These are phyloP conservation scores for Plutomurus gul DNA, from an alignment of 1,140 invertebrate genomes.

Conservation along the genomic window DNA sequence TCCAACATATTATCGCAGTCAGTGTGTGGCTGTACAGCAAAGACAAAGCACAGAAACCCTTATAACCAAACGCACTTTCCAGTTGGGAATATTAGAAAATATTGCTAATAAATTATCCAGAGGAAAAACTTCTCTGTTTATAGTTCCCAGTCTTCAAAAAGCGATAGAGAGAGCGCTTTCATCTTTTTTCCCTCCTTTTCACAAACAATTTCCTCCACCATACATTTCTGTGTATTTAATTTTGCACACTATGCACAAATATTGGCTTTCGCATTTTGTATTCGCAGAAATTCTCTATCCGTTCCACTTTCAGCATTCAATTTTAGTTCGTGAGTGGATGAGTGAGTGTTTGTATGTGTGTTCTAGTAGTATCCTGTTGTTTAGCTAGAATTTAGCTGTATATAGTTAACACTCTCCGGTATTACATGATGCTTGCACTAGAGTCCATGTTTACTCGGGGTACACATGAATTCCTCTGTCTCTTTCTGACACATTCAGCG, in stretches of 20 bases:
- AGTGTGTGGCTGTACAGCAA: too few relatives aligned
- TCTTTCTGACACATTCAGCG: too few relatives aligned
- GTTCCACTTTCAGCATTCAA: background rate
- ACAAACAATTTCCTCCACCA: background rate
- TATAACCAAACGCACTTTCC: too few relatives aligned
- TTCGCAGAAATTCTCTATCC: background rate
- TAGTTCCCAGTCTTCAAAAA: background rate
- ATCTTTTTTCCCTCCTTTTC: background rate
- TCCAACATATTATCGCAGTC: too few relatives aligned
- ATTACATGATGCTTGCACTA: too few relatives aligned
- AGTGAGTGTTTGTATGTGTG: background rate
- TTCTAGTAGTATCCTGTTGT: background rate
- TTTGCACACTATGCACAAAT: background rate
- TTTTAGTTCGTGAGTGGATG: background rate
- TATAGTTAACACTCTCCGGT: too few relatives aligned
- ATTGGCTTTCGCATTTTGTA: background rate
- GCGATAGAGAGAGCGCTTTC: conserved; percentile 10
- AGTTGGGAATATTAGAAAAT: conserved; percentile 22
- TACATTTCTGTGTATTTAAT: background rate
- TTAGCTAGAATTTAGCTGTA: too few relatives aligned
- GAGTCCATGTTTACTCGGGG: too few relatives aligned
- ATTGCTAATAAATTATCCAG: conserved; percentile 23
- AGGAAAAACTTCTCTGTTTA: background rate
- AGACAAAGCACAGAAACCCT: too few relatives aligned
- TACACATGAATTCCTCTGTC: too few relatives aligned